Percentiles rank a stretch among this genome's conserved stretches.
Evolutionary conservation across 2,888 invertebrate genomes (phyloP).

Genomic region (Agrotis segetum): DNA sequence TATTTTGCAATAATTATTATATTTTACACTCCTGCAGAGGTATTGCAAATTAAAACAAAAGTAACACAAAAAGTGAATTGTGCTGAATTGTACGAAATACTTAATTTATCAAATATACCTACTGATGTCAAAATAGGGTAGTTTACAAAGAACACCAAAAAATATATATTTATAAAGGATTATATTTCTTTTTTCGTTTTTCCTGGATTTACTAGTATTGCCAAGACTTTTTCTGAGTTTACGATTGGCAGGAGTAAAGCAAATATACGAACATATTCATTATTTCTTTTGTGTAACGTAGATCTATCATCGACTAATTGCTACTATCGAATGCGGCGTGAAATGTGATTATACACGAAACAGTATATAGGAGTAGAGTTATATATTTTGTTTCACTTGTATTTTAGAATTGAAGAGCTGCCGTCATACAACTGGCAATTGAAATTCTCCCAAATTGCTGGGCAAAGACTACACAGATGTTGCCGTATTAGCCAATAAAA

Average conservation of each 20-base stretch:
- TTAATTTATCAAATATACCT: no score
- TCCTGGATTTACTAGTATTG: slow-evolving; percentile 2
- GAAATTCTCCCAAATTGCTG: no score
- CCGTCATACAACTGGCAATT: no score
- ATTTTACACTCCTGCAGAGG: no score
- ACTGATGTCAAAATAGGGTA: neutral
- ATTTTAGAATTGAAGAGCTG: neutral
- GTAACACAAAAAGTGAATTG: no score
- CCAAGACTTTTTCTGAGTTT: slow-evolving; percentile 11
- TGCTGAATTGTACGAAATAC: no score
- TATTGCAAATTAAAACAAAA: no score
- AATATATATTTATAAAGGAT: no score
- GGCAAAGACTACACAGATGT: no score
- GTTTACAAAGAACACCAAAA: no score
- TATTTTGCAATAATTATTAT: no score
- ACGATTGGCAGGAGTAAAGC: slow-evolving; percentile 22
- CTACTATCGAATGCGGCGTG: slow-evolving; percentile 22
- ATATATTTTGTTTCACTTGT: slow-evolving; percentile 5
- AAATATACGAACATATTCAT: slow-evolving; percentile 35
- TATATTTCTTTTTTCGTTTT: slow-evolving; percentile 16
- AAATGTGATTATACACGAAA: slow-evolving; percentile 13
- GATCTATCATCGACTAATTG: slow-evolving; percentile 11
- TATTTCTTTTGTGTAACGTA: slow-evolving; percentile 11
- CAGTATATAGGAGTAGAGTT: neutral
- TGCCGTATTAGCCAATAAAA: no score